Evolutionary conservation across 2,797 vertebrate genomes (phyloP).

Genomic region (Lerista edwardsae): DNA sequence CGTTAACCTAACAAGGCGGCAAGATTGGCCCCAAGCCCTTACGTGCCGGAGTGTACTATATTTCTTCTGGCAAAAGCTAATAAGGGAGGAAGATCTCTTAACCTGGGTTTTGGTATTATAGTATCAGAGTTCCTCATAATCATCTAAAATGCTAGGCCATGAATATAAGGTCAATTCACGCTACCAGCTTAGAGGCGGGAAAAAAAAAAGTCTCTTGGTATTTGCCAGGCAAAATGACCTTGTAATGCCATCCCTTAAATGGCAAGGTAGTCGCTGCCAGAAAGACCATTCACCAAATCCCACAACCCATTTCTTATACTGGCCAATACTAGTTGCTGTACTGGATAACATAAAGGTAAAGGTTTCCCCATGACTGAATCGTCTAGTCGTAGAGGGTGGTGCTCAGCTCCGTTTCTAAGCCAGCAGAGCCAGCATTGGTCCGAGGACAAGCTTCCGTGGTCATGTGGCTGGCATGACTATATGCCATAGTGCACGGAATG

Average conservation of each 20-base stretch:
- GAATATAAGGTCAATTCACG: neutral
- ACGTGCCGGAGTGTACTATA: neutral
- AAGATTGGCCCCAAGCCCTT: neutral
- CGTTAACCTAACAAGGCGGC: neutral
- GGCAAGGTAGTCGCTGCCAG: neutral
- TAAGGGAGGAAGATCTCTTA: neutral
- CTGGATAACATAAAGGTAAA: neutral
- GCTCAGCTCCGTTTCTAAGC: too few relatives aligned
- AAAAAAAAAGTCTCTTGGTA: neutral
- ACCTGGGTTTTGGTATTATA: neutral
- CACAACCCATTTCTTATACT: neutral
- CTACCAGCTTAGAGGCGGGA: neutral
- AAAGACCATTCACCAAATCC: neutral
- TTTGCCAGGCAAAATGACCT: neutral
- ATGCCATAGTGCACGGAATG: too few relatives aligned
- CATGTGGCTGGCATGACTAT: too few relatives aligned
- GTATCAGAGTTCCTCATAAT: neutral
- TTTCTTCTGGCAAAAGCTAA: neutral
- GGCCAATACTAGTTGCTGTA: neutral
- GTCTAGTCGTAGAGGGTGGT: too few relatives aligned
- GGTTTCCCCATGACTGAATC: too few relatives aligned
- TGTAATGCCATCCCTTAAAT: neutral
- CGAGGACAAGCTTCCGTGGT: too few relatives aligned
- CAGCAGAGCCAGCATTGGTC: too few relatives aligned
- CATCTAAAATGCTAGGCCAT: neutral